These are phyloP conservation scores for Orchesella cincta DNA, from an alignment of 1,140 invertebrate genomes.

Conservation along the genomic window DNA sequence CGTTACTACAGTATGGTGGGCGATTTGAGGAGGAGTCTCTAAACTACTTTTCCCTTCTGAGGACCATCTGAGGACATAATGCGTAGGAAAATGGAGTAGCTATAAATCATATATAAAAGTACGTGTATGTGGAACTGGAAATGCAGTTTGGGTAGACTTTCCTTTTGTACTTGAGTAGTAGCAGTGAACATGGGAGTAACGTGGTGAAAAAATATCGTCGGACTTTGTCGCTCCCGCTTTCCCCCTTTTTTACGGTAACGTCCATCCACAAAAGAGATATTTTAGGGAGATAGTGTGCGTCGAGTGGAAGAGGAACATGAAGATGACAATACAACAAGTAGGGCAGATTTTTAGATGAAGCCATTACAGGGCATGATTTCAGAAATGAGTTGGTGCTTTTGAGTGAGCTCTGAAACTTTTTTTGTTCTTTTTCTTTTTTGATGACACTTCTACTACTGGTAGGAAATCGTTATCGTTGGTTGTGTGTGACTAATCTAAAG, in stretches of 20 bases:
- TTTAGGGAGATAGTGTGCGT: background rate
- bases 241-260: background rate
- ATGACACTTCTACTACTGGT: too few relatives aligned
- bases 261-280: background rate
- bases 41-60: background rate
- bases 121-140: background rate
- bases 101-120: conserved; percentile 5
- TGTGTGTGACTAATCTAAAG: too few relatives aligned
- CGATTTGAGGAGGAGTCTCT: background rate
- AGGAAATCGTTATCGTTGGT: too few relatives aligned
- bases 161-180: too few relatives aligned
- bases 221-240: background rate
- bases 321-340: background rate
- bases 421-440: too few relatives aligned
- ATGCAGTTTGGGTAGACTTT: background rate
- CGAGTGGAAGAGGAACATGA: background rate
- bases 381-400: conserved; percentile 5
- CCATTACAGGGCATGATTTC: conserved; percentile 17
- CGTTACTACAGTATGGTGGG: conserved; percentile 2
- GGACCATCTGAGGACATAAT: background rate
- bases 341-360: conserved; percentile 1
- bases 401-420: too few relatives aligned
- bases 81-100: conserved; percentile 1
- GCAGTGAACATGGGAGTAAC: too few relatives aligned
- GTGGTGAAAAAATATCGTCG: background rate